These are phyloP conservation scores for Boloria selene DNA, from an alignment of 2,888 invertebrate genomes.

Conservation along the genomic window DNA sequence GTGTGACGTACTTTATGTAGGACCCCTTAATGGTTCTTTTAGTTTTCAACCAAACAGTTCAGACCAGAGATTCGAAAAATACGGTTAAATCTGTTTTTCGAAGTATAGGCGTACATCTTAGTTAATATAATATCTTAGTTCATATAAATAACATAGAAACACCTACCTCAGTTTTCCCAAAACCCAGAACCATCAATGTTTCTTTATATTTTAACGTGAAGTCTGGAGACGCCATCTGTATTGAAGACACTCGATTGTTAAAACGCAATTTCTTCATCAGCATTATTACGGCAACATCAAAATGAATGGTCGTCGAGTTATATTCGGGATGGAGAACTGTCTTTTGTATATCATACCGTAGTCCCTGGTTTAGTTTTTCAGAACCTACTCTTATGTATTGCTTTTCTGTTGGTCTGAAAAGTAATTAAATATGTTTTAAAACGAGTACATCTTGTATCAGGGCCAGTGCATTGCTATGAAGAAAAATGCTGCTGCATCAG, in stretches of 20 bases:
- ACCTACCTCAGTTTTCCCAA: slow-evolving; percentile 30
- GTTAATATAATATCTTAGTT: no score
- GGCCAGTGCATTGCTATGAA: no score
- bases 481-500: no score
- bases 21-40: no score
- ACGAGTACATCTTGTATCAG: no score
- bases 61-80: no score
- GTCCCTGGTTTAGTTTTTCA: slow-evolving; percentile 17
- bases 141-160: no score
- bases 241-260: slow-evolving; percentile 20
- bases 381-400: slow-evolving; percentile 31
- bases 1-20: no score
- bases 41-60: no score
- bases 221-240: slow-evolving; percentile 26
- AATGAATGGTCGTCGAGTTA: background rate
- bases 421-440: background rate
- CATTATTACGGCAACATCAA: slow-evolving; percentile 34
- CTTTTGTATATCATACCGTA: slow-evolving; percentile 18
- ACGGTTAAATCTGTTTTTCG: no score
- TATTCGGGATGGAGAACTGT: slow-evolving; percentile 30
- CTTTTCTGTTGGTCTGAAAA: background rate
- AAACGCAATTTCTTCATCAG: slow-evolving; percentile 20
- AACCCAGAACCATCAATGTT: slow-evolving; percentile 28
- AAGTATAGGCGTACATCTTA: no score
- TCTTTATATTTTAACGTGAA: slow-evolving; percentile 8